These are phyloP conservation scores for Ficedula albicollis DNA, from an alignment of 2,797 vertebrate genomes.

Conservation along the genomic window DNA sequence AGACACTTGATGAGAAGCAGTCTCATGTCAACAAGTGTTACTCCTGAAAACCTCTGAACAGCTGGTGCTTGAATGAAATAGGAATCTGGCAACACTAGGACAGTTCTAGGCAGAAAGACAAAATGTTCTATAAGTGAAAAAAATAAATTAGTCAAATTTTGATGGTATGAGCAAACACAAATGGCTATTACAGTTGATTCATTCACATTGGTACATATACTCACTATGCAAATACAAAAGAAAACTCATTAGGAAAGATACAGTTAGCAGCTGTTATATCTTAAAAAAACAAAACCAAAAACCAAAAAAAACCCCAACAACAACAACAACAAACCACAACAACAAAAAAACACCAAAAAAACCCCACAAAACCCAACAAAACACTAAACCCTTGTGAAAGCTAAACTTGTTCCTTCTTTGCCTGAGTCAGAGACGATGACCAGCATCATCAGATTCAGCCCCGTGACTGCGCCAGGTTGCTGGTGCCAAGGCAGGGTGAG, in stretches of 20 bases:
- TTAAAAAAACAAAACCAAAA: background rate
- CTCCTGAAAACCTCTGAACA: background rate
- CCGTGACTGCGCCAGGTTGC: accelerated
- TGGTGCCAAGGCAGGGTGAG: background rate
- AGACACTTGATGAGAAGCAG: background rate
- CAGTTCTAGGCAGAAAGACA: background rate
- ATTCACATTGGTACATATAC: background rate
- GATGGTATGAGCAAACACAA: background rate
- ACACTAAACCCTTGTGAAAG: background rate
- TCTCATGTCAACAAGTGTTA: background rate
- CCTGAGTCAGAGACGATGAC: background rate
- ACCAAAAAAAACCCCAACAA: no score
- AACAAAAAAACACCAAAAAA: background rate
- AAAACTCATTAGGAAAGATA: background rate
- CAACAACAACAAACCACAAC: no score
- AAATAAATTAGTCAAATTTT: background rate
- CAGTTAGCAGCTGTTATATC: background rate
- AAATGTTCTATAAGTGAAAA: background rate
- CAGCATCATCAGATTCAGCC: accelerated
- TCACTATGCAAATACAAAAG: background rate
- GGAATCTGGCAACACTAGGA: background rate
- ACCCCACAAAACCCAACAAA: background rate
- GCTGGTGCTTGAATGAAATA: background rate
- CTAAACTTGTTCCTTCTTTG: background rate
- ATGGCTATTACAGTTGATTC: background rate